Percentiles rank a stretch among this genome's conserved stretches.
Evolutionary conservation across 2,113 vertebrate genomes (phyloP).

Genomic region (Acrocephalus arundinaceus): DNA sequence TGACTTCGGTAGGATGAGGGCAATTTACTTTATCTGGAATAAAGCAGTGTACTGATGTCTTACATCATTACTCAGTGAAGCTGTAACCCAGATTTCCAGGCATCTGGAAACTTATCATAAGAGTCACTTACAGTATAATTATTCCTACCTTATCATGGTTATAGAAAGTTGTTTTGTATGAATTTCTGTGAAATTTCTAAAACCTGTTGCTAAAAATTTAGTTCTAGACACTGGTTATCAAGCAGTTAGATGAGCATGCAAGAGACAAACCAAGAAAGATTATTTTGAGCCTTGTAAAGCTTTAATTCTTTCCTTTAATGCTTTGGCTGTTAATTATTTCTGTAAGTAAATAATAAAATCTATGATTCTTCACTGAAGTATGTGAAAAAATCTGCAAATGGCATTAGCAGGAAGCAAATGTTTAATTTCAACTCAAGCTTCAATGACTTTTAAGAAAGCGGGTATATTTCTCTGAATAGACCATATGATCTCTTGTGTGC

Average conservation of each 20-base stretch:
- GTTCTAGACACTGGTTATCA: background rate
- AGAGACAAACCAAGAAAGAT: background rate
- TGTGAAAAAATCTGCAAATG: background rate
- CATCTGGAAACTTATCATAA: background rate
- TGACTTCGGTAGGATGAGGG: background rate
- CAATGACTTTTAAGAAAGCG: background rate
- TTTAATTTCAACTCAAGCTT: background rate
- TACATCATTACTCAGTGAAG: background rate
- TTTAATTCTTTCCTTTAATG: background rate
- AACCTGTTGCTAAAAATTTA: background rate
- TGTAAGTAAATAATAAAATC: background rate
- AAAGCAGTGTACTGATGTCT: background rate
- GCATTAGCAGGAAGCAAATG: background rate
- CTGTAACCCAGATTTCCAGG: background rate
- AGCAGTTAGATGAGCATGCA: background rate
- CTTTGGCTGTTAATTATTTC: background rate
- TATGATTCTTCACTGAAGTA: background rate
- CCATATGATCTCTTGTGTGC: background rate
- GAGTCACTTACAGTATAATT: conserved; percentile 22
- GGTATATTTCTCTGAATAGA: background rate
- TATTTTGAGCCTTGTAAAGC: background rate
- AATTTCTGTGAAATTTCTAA: background rate
- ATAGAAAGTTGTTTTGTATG: background rate
- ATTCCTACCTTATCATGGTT: background rate
- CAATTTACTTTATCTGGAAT: background rate